These are phyloP conservation scores for Jacana jacana DNA, from an alignment of 2,113 vertebrate species.

Conservation along the genomic window DNA sequence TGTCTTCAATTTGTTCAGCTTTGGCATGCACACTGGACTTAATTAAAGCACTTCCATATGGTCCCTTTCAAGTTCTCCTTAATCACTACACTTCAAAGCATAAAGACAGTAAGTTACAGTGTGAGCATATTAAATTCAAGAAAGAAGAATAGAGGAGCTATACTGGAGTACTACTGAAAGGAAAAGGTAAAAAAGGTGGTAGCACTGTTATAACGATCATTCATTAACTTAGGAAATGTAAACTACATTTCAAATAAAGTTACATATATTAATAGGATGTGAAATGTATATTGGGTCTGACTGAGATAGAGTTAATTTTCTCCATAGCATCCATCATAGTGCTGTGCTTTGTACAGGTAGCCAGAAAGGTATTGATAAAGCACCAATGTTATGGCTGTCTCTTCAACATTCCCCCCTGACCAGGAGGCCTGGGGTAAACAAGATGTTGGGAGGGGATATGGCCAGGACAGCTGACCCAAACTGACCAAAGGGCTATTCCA, in stretches of 20 bases:
- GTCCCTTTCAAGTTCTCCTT: background rate
- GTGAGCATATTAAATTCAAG: background rate
- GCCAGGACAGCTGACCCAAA: background rate
- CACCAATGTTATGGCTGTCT: background rate
- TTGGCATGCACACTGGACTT: background rate
- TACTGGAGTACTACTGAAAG: background rate
- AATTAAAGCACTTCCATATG: background rate
- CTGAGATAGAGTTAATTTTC: background rate
- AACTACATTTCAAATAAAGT: background rate
- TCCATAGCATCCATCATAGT: background rate
- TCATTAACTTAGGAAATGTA: background rate
- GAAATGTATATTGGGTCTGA: background rate
- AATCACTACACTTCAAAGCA: background rate
- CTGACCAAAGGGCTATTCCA: background rate
- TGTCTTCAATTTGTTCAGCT: background rate
- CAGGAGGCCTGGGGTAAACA: background rate
- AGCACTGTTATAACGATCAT: background rate
- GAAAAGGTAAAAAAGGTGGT: background rate
- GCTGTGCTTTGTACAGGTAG: background rate
- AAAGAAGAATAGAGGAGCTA: background rate
- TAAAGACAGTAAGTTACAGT: no score
- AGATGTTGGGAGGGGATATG: background rate
- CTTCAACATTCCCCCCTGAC: background rate
- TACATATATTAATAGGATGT: background rate
- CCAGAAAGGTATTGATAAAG: background rate